Evolutionary conservation across 2,797 vertebrate species (phyloP), one percentile per base, ranked within the genome.

Genomic region (Falco columbarius): DNA sequence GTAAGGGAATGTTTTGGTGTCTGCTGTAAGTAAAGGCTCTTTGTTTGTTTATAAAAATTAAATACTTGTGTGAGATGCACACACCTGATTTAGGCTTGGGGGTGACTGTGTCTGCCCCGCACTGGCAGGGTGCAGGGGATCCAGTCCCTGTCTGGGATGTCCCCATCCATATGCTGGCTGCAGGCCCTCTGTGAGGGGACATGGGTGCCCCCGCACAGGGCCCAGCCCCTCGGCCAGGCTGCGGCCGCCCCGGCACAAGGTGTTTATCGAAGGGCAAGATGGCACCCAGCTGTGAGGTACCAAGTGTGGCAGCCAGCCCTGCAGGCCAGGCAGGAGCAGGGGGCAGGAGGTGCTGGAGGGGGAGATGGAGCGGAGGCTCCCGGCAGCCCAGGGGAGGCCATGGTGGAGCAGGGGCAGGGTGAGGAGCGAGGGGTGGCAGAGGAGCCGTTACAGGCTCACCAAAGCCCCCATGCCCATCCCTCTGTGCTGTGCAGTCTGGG

Each of bases 211-310:
- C 2, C 4, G 2, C 9, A 15, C 34, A 17, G 42, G 34, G 27
- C 23, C 13, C 19, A 46, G 29, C 29, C 21, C 6, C 32, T 26
- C 34, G 12, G 46, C 9, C 0, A 1, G 75, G 13, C 40, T 22
- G 65, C 4, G 6, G 56, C 12, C 2, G 0, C n/a, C 65, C 11
- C 2, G 46, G 51, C 38, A 6, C 15, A 7, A 7, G n/a, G 2
- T 0, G 2, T 4, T 22, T 5, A 3, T 11, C 65, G 2, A 7
- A 7, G 61, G 82, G 9, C n/a, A 34, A 20, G n/a, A 8, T 3
- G 8, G 12, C 49, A 72, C 51, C 6, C 14, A 12, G 15, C 32
- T 36, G 24, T 1, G 82, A 55, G 82, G 51, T 1, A 8, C 6
- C 7, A 2, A 4, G 26, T 1, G 26, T 1, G 22, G 38, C 52